Base-by-base conservation (phyloP, 2,888 invertebrate species). In the Lacanobia wlatinum region DNA sequence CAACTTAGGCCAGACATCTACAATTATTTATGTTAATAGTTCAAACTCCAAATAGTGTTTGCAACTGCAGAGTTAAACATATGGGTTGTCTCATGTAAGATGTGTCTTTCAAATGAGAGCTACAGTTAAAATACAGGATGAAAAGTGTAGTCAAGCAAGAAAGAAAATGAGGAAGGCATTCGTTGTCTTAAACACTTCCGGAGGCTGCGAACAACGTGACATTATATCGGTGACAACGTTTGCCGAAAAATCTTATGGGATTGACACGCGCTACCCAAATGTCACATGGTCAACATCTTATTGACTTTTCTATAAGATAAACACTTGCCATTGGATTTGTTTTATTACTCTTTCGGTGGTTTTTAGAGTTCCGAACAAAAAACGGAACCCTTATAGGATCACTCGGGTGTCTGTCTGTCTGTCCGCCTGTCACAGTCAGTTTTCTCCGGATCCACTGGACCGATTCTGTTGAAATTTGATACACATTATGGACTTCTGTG, bases 21-120 rank as follows among this genome's bases (percentile, higher is more conserved):
- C 18, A 59, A 28, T 3, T 12, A 12, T 16, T n/a, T 34, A 6
- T 34, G 34, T 34, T 6, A 34, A 34, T 34, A 34, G 34, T 34
- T 34, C 34, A 34, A 34, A 34, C 34, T 34, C 34, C 34, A n/a
- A 65, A 12, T 12, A 12, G 16, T 21, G 34, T 28, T 5, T 40
- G 46, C 46, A 74, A 48, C 14, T 8, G 28, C 18, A 73, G 28
- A 16, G n/a, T n/a, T n/a, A 48, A 74, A 16, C 28, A 21, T 16
- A 16, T 46, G 7, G 23, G 23, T 46, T 21, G 10, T 38, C n/a
- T 46, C 52, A 61, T 34, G 23, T n/a, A 50, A n/a, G 40, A 55
- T 14, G 12, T 8, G 21, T 38, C 16, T 53, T 43, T 40, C 16
- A 18, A 66, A 52, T 68, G 28, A 46, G n/a, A 55, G 9, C 6